Conservation (phyloP, 2,797 vertebrate species). For the Zonotrichia albicollis region DNA sequence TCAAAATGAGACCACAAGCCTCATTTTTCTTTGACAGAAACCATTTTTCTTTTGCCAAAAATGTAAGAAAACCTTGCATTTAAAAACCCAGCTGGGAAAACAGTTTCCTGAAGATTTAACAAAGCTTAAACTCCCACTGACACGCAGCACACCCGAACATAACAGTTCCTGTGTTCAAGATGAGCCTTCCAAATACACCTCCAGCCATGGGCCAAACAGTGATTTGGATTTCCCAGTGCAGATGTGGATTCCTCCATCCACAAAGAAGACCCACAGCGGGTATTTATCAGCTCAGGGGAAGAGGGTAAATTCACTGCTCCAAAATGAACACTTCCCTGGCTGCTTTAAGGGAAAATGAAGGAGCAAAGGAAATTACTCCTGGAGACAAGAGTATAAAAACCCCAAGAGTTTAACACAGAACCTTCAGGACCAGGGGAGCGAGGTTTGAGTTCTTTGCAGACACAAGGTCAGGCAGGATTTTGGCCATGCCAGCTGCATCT, state of each 20-base stretch:
- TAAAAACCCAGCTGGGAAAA: background rate
- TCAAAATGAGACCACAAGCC: background rate
- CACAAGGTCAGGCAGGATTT: background rate
- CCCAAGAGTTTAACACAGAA: background rate
- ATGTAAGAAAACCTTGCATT: background rate
- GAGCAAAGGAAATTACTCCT: background rate
- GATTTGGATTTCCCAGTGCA: background rate
- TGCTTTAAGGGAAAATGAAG: background rate
- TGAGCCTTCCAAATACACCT: background rate
- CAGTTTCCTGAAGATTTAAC: background rate
- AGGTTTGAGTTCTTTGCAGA: background rate
- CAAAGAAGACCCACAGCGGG: background rate
- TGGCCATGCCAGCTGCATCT: background rate
- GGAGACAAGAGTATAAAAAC: accelerated
- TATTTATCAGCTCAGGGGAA: background rate
- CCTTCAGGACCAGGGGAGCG: background rate
- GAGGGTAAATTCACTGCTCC: background rate
- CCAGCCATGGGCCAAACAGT: background rate
- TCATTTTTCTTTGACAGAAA: background rate
- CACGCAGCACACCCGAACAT: accelerated
- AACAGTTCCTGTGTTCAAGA: background rate
- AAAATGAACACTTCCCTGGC: background rate
- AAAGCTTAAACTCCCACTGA: background rate
- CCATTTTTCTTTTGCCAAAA: background rate
- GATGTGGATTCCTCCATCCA: background rate